Percentiles rank a stretch among this genome's conserved stretches.
phyloP scores from a whole-genome alignment of 2,888 invertebrate species.

The Drosophila meridionalis region DNA sequence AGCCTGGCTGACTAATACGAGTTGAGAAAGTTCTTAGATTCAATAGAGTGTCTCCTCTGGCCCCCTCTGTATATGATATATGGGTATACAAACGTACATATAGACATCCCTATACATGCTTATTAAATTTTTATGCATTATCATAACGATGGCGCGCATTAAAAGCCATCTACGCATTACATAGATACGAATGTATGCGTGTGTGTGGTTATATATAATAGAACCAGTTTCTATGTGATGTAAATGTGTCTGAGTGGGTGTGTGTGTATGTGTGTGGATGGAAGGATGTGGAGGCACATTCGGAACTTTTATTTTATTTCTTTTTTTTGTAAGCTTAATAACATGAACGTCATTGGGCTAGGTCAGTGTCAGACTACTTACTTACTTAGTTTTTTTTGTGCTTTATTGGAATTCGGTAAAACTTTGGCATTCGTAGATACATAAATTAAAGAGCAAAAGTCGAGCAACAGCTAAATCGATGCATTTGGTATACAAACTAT shows the following conservation, averaged over 20 bases:
- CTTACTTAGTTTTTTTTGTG: conserved; percentile 51
- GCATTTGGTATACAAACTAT: neutral
- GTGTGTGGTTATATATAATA: neutral
- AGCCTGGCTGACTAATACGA: conserved; percentile 32
- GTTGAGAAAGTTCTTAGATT: conserved; percentile 58
- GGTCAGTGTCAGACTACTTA: conserved; percentile 73
- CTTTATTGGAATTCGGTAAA: conserved; percentile 61
- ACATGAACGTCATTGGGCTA: conserved; percentile 73
- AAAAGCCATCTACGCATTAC: conserved; percentile 25
- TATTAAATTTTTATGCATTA: conserved; percentile 59
- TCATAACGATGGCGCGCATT: conserved; percentile 37
- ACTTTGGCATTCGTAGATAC: conserved; percentile 57
- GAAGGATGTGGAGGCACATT: conserved; percentile 56
- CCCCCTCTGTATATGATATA: conserved; percentile 29
- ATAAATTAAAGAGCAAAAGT: conserved; percentile 53
- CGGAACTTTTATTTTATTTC: conserved; percentile 75
- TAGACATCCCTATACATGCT: conserved; percentile 18
- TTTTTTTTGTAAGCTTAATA: conserved; percentile 64
- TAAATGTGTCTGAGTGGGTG: conserved; percentile 19
- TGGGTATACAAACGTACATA: conserved; percentile 7
- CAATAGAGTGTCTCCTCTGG: conserved; percentile 38
- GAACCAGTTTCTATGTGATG: conserved; percentile 18
- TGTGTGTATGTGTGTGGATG: neutral
- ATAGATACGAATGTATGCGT: conserved; percentile 31
- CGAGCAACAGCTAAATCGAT: neutral